Evolutionary conservation across 2,888 invertebrate genomes (phyloP).

Genomic region (Buathra laborator): DNA sequence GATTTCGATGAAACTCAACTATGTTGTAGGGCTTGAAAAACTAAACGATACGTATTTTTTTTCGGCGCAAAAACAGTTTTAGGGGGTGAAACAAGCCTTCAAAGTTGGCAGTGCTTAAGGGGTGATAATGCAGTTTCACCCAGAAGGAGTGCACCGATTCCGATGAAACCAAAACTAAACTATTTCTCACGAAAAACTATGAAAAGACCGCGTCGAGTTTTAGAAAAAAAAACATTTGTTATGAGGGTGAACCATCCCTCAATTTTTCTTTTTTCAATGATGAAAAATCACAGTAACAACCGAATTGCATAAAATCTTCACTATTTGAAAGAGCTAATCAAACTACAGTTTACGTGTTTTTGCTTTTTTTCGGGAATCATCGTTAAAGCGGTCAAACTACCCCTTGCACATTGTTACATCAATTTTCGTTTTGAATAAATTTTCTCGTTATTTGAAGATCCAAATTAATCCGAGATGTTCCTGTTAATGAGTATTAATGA

Average conservation of each 20-base stretch:
- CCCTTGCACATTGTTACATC: not conserved
- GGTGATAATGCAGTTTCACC: not conserved
- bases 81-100: too few relatives aligned
- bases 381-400: not conserved
- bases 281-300: not conserved
- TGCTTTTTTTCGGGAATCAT: not conserved
- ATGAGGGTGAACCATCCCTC: not conserved
- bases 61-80: too few relatives aligned
- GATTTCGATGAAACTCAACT: not conserved
- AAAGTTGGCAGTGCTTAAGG: not conserved
- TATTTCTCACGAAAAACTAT: not conserved
- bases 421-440: not conserved
- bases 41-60: not conserved
- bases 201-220: not conserved
- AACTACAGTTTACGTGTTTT: not conserved
- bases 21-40: not conserved
- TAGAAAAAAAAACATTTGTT: not conserved
- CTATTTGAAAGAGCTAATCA: not conserved
- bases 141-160: not conserved
- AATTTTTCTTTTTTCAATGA: not conserved
- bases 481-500: too few relatives aligned
- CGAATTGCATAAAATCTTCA: not conserved
- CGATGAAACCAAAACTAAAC: constrained; percentile 5
- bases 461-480: too few relatives aligned
- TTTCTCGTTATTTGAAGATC: too few relatives aligned